Evolutionary conservation across 1,140 invertebrate species (phyloP).

Genomic region (Neoseiulus cucumeris): DNA sequence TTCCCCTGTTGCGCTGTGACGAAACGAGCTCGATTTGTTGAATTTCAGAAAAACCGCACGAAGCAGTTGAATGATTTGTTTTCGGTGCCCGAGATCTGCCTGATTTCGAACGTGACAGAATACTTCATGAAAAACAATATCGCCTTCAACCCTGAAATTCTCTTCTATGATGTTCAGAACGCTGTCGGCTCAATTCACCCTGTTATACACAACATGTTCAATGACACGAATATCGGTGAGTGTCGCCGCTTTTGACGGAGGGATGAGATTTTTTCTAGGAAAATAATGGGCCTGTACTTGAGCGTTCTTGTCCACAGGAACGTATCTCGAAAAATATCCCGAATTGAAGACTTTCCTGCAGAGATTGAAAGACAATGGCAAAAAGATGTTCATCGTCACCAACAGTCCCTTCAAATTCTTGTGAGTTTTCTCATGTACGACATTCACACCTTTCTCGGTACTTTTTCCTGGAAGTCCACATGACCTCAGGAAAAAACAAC

Average conservation of each 20-base stretch:
- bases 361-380: conserved; percentile 45
- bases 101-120: conserved; percentile 78
- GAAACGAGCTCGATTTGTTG: too few relatives aligned
- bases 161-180: conserved; percentile 85
- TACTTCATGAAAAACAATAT: conserved; percentile 74
- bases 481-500: too few relatives aligned
- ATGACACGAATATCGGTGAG: conserved; percentile 37
- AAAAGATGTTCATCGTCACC: conserved; percentile 85
- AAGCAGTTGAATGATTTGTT: conserved; percentile 89
- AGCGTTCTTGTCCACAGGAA: too few relatives aligned
- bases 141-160: conserved; percentile 80
- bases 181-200: conserved; percentile 73
- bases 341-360: conserved; percentile 53
- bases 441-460: too few relatives aligned
- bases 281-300: too few relatives aligned
- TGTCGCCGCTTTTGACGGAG: too few relatives aligned
- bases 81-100: conserved; percentile 81
- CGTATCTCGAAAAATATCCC: conserved; percentile 58
- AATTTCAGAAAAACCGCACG: conserved; percentile 54
- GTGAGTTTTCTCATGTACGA: too few relatives aligned
- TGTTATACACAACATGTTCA: conserved; percentile 67
- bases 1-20: too few relatives aligned
- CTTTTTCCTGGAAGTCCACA: too few relatives aligned
- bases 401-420: conserved; percentile 93
- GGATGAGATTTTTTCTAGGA: too few relatives aligned